Evolutionary conservation across 2,888 invertebrate genomes (phyloP), one percentile per base, ranked within the genome.

Genomic region (Zonitis immaculata): DNA sequence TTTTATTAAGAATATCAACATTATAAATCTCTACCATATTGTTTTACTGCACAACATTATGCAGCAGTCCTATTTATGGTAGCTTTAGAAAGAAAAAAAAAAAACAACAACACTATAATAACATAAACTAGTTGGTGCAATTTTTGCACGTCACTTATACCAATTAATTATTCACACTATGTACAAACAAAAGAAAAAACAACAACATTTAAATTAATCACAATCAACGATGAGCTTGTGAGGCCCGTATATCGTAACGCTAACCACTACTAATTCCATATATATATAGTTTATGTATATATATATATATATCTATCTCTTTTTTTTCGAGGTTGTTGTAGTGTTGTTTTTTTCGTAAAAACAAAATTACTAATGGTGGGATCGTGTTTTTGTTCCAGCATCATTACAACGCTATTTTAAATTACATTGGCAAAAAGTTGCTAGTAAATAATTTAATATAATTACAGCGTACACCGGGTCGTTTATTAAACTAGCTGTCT

Each of bases 391-490:
- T 57, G 54, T 28, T n/a, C 44, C 42, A 22, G 47, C 32, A 49
- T 54, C 57, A 54, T 57, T 57, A 54, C 51, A 51, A 51, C 53
- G 57, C 54, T 43, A 57, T 51, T 51, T 57, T 55, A 55, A 55
- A 52, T 57, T 46, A 51, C 49, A 54, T 51, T 48, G 25, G 32
- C 54, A 57, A 57, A 57, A 57, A 57, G 16, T 47, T 35, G 44
- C 51, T 35, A 54, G 54, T 57, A 54, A 57, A 57, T 57, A 48
- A 57, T 57, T 57, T 57, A 51, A 54, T 54, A 54, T 57, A 57
- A 57, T 57, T 48, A 54, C 56, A 14, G 42, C 20, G 47, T 12
- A 14, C 46, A 30, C 8, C 47, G 18, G 54, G 26, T 46, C 44
- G 44, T 48, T 53, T 52, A 56, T 55, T 55, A 55, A 52, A 42